Conservation (phyloP, 2,113 vertebrate genomes). For the Chaetodon trifascialis region DNA sequence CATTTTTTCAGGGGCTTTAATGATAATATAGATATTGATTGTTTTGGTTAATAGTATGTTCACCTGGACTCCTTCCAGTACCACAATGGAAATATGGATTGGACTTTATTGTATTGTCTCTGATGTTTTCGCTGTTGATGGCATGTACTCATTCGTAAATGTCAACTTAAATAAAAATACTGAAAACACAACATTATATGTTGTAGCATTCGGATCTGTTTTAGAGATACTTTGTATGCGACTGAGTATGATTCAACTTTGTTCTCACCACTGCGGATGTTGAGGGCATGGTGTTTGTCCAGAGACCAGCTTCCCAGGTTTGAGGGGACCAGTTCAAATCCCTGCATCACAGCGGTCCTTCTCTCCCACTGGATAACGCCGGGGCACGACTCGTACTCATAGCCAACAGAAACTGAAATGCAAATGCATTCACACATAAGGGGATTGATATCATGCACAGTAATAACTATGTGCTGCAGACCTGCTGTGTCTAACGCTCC, state of each 20-base stretch:
- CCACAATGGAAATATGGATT: no score
- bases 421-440: slow-evolving; percentile 57
- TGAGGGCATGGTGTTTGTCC: slow-evolving; percentile 96
- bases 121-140: neutral
- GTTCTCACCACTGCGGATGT: slow-evolving; percentile 94
- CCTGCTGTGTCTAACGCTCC: slow-evolving; percentile 9
- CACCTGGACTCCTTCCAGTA: neutral
- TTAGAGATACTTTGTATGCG: no score
- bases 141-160: neutral
- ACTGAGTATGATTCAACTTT: neutral
- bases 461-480: neutral
- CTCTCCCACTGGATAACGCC: slow-evolving; percentile 95
- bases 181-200: neutral
- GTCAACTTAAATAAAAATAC: neutral
- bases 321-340: slow-evolving; percentile 95
- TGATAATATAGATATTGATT: neutral
- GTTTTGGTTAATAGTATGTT: neutral
- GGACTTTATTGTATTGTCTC: neutral
- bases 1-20: neutral
- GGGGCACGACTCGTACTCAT: slow-evolving; percentile 95
- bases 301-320: slow-evolving; percentile 97
- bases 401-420: slow-evolving; percentile 94
- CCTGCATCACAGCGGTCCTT: slow-evolving; percentile 93
- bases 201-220: neutral
- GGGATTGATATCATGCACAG: neutral